Percentiles rank a stretch among this genome's conserved stretches.
phyloP scores from a whole-genome alignment of 1,140 invertebrate species.

The Watersipora subatra region DNA sequence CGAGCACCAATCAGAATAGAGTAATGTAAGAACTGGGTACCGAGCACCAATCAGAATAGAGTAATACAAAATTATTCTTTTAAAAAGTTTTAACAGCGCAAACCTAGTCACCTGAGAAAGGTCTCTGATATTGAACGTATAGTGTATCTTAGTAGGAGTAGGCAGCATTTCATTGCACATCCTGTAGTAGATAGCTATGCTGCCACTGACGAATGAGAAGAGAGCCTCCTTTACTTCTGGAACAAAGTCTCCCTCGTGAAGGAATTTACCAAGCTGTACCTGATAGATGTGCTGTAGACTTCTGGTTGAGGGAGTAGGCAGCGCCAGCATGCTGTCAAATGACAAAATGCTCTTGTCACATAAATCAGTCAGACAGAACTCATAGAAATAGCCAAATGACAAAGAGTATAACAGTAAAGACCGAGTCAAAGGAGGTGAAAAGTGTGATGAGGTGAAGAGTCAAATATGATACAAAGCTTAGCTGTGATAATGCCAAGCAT shows the following conservation, averaged over 20 bases:
- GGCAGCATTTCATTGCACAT: slow-evolving; percentile 31
- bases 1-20: too few species aligned
- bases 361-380: too few species aligned
- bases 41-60: too few species aligned
- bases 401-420: too few species aligned
- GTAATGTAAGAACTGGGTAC: too few species aligned
- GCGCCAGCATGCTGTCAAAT: slow-evolving; percentile 30
- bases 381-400: too few species aligned
- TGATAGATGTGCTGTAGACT: slow-evolving; percentile 40
- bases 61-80: too few species aligned
- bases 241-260: slow-evolving; percentile 35
- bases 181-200: slow-evolving; percentile 35
- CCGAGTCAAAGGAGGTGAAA: too few species aligned
- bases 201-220: slow-evolving; percentile 30
- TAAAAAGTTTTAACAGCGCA: too few species aligned
- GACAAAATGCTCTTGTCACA: slow-evolving; percentile 1
- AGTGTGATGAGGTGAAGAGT: too few species aligned
- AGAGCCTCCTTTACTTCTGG: slow-evolving; percentile 34
- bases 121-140: slow-evolving; percentile 72
- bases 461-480: too few species aligned
- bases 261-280: slow-evolving; percentile 36
- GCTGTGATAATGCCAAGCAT: too few species aligned
- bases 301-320: slow-evolving; percentile 36
- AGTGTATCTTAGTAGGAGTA: slow-evolving; percentile 60
- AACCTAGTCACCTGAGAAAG: slow-evolving; percentile 70